A percentile compares a stretch with the other conserved stretches of the same genome.
These are phyloP conservation scores for Ridgeia piscesae DNA, from an alignment of 1,140 invertebrate genomes.

Conservation along the genomic window DNA sequence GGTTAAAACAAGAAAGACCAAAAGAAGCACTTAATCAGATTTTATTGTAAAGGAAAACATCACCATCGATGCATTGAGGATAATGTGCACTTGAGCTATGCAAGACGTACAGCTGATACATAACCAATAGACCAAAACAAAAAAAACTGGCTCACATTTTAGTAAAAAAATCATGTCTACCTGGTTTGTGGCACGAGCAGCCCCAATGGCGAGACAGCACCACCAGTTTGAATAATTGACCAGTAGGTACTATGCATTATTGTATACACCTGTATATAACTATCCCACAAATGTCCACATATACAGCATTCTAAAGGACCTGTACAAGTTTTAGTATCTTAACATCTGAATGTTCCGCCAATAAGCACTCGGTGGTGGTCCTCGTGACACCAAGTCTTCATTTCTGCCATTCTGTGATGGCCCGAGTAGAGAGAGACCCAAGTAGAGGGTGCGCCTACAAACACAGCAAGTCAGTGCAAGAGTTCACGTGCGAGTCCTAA, in stretches of 20 bases:
- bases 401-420: background rate
- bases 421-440: background rate
- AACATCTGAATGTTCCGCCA: background rate
- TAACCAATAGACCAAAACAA: slow-evolving; percentile 6
- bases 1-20: background rate
- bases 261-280: slow-evolving; percentile 6
- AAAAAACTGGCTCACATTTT: slow-evolving; percentile 6
- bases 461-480: background rate
- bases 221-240: background rate
- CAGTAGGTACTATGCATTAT: background rate
- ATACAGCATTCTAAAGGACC: background rate
- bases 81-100: background rate
- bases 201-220: background rate
- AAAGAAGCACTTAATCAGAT: background rate
- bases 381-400: background rate
- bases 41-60: slow-evolving; percentile 6
- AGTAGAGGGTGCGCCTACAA: background rate
- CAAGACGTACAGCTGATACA: background rate
- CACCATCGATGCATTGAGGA: background rate
- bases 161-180: slow-evolving; percentile 1
- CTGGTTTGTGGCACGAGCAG: background rate
- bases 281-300: slow-evolving; percentile 5
- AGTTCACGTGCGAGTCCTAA: background rate
- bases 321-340: slow-evolving; percentile 6
- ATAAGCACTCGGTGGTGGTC: background rate